These are phyloP conservation scores for Bovichtus diacanthus DNA, from an alignment of 2,797 vertebrate species.

Conservation along the genomic window DNA sequence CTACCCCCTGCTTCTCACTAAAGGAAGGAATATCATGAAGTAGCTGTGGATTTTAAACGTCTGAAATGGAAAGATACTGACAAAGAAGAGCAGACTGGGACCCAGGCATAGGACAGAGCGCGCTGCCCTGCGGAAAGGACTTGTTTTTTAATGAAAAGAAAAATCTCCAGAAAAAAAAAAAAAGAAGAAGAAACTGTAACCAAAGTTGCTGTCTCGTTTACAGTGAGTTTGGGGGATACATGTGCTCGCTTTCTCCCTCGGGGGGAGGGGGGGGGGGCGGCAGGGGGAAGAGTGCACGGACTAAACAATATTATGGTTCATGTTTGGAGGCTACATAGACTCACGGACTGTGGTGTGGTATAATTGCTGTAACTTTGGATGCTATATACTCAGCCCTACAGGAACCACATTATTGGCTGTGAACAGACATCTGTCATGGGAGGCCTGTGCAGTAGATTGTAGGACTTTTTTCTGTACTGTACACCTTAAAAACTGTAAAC, in stretches of 20 bases:
- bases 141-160: conserved; percentile 81
- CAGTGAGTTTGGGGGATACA: conserved; percentile 96
- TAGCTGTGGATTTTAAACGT: conserved; percentile 81
- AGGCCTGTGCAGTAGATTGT: conserved; percentile 99
- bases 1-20: conserved; percentile 89
- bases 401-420: conserved; percentile 93
- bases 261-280: conserved; percentile 32
- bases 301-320: conserved; percentile 80
- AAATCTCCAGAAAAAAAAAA: conserved; percentile 68
- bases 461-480: conserved; percentile 98
- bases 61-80: conserved; percentile 69
- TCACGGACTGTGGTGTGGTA: conserved; percentile 93
- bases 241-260: conserved; percentile 84
- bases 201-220: conserved; percentile 99
- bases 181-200: conserved; percentile 94
- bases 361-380: conserved; percentile 90
- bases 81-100: conserved; percentile 78
- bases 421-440: conserved; percentile 92
- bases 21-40: conserved; percentile 90
- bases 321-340: conserved; percentile 90
- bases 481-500: conserved; percentile 98
- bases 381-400: conserved; percentile 92
- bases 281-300: conserved; percentile 76
- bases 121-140: conserved; percentile 90
- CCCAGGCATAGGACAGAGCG: conserved; percentile 89